Base-by-base conservation (phyloP, 2,113 vertebrate genomes). In the Dolichallabes microphthalmus region DNA sequence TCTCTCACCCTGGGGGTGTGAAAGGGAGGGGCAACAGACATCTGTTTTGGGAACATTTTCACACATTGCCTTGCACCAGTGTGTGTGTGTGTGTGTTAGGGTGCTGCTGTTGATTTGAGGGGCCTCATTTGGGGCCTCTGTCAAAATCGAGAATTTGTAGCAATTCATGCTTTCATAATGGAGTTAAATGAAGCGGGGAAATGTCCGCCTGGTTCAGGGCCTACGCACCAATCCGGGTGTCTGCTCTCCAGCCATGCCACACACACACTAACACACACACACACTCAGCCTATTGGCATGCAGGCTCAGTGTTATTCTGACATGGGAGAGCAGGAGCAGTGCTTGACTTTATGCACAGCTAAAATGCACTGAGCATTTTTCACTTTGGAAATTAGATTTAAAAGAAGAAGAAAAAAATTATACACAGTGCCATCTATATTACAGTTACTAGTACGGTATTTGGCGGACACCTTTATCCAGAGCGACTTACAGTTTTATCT, bases 171-270 rank as follows among this genome's bases (percentile, higher is more conserved):
- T 95, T 95, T 93, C 86, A 88, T 95, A 94, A 95, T 95, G 90
- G 94, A 89, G 90, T 95, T 94, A 93, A 96, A 94, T 95, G 90
- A 96, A 96, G 95, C 92, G 60, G 92, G 87, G 93, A 93, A 94
- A 91, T 94, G 90, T 90, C 90, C 83, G 88, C 85, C 83, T 90
- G 84, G 83, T 90, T 88, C 80, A 85, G 91, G 89, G 89, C 86
- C 83, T 90, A 92, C 92, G 89, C 87, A 78, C 76, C 85, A 92
- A 87, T 89, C 88, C 92, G 83, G 88, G 90, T 92, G 88, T 92
- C 90, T 83, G 80, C 88, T 85, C 80, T 77, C 88, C 89, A 90
- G 87, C 87, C 87, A 66, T 80, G 82, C 74, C 76, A 13, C 45
- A 84, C 87, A 74, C 69, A 69, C 50, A 82, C 53, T 20, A 10